Evolutionary conservation across 2,888 invertebrate species (phyloP).

Genomic region (Drosophila meridiana): DNA sequence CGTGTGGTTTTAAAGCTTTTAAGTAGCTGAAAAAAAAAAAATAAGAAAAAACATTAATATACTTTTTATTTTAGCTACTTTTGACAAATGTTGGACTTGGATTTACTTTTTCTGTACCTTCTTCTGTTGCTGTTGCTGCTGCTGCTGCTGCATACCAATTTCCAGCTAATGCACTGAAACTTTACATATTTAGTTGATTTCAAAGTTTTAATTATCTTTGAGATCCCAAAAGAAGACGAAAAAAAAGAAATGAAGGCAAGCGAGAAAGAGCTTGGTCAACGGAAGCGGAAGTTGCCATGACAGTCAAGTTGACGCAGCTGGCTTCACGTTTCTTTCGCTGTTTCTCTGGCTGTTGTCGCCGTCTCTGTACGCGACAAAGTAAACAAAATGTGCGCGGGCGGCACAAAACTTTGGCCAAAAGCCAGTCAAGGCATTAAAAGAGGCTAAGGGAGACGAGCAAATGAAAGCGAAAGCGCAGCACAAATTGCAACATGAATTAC

Average conservation of each 20-base stretch:
- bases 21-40: slow-evolving; percentile 6
- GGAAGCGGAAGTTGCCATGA: slow-evolving; percentile 64
- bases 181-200: slow-evolving; percentile 72
- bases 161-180: slow-evolving; percentile 74
- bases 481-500: slow-evolving; percentile 76
- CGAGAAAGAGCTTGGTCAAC: slow-evolving; percentile 25
- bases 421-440: slow-evolving; percentile 13
- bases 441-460: slow-evolving; percentile 7
- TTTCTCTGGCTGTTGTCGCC: slow-evolving; percentile 11
- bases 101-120: slow-evolving; percentile 9
- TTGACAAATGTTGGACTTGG: slow-evolving; percentile 30
- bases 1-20: slow-evolving; percentile 30
- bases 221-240: slow-evolving; percentile 47
- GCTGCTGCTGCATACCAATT: slow-evolving; percentile 50
- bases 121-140: neutral
- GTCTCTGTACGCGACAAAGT: slow-evolving; percentile 42
- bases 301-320: slow-evolving; percentile 53
- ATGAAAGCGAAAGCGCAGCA: slow-evolving; percentile 60
- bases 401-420: slow-evolving; percentile 31
- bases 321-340: slow-evolving; percentile 16
- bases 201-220: slow-evolving; percentile 79
- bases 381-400: slow-evolving; percentile 40
- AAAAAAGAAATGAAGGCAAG: neutral
- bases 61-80: slow-evolving; percentile 27
- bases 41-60: slow-evolving; percentile 28